Conservation (phyloP, 2,888 invertebrate genomes). For the Coleophora flavipennella region DNA sequence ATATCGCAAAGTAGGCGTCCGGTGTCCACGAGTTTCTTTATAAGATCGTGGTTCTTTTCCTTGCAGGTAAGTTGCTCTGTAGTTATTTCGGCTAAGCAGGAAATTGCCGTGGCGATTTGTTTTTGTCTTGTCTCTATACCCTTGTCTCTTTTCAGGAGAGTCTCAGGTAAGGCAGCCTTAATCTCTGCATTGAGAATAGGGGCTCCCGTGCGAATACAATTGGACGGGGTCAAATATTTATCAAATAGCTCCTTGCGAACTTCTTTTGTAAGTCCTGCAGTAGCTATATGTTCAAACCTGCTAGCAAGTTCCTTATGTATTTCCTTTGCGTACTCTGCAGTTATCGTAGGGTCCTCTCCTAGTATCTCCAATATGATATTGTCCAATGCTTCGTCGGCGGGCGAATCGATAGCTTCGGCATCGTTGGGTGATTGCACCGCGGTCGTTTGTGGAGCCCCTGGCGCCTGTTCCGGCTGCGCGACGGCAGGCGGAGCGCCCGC, state of each 20-base stretch:
- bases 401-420: neutral
- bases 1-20: conserved; percentile 6
- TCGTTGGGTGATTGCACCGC: neutral
- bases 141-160: no score
- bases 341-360: neutral
- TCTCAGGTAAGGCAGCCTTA: no score
- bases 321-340: neutral
- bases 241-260: conserved; percentile 3
- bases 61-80: no score
- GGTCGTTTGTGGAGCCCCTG: neutral
- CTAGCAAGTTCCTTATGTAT: neutral
- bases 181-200: conserved; percentile 3
- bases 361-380: no score
- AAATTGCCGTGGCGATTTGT: no score
- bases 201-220: conserved; percentile 5
- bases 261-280: conserved; percentile 3
- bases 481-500: neutral
- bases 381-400: no score
- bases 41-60: no score
- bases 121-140: no score
- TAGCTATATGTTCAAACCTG: conserved; percentile 2
- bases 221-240: conserved; percentile 9
- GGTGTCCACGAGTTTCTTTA: conserved; percentile 5
- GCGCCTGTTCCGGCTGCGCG: neutral
- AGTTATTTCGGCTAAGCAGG: no score